phyloP scores from a whole-genome alignment of 2,113 vertebrate species.

The Labeo rohita region DNA sequence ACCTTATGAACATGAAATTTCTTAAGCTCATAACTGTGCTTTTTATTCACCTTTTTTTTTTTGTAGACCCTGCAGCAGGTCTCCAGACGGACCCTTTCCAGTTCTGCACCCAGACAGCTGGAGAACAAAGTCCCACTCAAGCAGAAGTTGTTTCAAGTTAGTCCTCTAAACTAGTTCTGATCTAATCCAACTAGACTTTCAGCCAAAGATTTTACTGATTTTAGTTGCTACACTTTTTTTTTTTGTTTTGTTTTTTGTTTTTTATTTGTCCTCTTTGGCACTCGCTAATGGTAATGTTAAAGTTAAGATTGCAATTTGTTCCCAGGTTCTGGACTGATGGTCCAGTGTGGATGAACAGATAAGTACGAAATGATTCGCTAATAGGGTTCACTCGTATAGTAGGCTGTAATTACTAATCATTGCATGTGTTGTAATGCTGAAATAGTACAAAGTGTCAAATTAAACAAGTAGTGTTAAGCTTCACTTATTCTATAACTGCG shows the following conservation, averaged over 20 bases:
- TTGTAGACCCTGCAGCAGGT: conserved; percentile 77
- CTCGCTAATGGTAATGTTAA: conserved; percentile 42
- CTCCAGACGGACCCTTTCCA: conserved; percentile 76
- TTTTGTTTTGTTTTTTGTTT: too few species aligned
- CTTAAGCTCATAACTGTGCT: too few species aligned
- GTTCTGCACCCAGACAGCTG: conserved; percentile 74
- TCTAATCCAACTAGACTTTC: neutral
- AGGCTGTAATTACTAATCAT: conserved; percentile 55
- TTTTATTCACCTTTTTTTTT: neutral
- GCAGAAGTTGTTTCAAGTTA: conserved; percentile 89
- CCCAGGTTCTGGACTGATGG: conserved; percentile 61
- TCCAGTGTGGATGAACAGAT: conserved; percentile 63
- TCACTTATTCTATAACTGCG: conserved; percentile 47
- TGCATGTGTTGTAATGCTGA: conserved; percentile 51
- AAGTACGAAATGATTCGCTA: conserved; percentile 58
- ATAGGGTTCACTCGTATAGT: conserved; percentile 44
- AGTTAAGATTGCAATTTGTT: conserved; percentile 56
- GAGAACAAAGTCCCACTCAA: conserved; percentile 78
- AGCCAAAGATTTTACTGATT: neutral
- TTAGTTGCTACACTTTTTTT: neutral
- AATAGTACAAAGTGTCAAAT: conserved; percentile 45
- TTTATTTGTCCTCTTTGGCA: neutral
- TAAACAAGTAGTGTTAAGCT: conserved; percentile 40
- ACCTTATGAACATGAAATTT: neutral
- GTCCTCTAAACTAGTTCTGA: neutral